These are phyloP conservation scores for Numida meleagris DNA, from an alignment of 2,113 vertebrate species.

Conservation along the genomic window DNA sequence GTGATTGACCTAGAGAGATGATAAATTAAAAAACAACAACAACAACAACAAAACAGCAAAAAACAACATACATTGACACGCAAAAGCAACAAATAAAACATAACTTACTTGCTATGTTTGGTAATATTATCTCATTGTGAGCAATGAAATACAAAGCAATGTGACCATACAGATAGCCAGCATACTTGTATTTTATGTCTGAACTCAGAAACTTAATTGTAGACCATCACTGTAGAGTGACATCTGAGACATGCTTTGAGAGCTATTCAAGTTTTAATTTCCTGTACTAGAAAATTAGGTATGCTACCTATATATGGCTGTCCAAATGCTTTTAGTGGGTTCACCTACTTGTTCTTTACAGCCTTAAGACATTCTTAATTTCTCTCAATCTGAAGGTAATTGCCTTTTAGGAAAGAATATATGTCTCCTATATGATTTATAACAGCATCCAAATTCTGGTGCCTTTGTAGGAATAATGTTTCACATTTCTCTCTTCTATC, in stretches of 20 bases:
- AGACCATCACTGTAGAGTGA: background rate
- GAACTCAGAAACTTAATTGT: background rate
- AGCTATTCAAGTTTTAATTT: background rate
- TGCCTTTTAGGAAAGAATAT: background rate
- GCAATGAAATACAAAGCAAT: background rate
- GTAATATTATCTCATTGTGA: background rate
- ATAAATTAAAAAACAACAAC: background rate
- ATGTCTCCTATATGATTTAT: background rate
- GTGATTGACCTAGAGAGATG: background rate
- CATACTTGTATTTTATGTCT: background rate
- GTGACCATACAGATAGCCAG: background rate
- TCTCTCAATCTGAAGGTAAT: background rate
- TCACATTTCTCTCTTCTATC: background rate
- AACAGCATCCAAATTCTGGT: background rate
- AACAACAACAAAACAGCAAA: background rate
- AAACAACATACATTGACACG: background rate
- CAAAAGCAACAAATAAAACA: background rate
- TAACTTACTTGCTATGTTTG: background rate
- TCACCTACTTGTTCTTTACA: background rate
- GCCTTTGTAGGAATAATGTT: background rate
- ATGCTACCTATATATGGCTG: background rate
- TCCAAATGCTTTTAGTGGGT: background rate
- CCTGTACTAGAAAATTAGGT: background rate
- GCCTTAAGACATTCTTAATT: background rate
- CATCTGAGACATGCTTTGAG: background rate